Conservation (phyloP, 1,140 invertebrate species). For the Euschistus heros region DNA sequence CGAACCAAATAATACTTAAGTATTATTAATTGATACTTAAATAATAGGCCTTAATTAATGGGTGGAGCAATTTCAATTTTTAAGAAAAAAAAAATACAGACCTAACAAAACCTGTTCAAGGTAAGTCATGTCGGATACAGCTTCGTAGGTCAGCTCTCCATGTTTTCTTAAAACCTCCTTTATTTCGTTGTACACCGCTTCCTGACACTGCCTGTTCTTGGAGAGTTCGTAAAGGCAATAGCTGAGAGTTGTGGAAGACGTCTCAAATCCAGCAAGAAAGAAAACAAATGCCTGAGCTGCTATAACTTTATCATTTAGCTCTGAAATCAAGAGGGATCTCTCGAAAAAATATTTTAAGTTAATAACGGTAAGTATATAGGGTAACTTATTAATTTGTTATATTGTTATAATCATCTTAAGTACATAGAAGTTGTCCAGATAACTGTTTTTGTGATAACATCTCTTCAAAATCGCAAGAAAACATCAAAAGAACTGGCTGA, state of each 20-base stretch:
- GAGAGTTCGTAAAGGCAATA: slow-evolving; percentile 28
- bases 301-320: slow-evolving; percentile 32
- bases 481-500: too few species aligned
- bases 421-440: too few species aligned
- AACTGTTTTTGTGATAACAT: too few species aligned
- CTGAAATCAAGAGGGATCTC: slow-evolving; percentile 26
- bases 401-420: not conserved
- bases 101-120: slow-evolving; percentile 45
- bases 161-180: slow-evolving; percentile 35
- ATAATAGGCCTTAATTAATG: not conserved
- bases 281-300: slow-evolving; percentile 27
- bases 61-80: not conserved
- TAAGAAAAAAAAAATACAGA: slow-evolving; percentile 29
- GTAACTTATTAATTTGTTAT: too few species aligned
- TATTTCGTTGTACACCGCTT: slow-evolving; percentile 46
- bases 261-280: slow-evolving; percentile 26
- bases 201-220: slow-evolving; percentile 37
- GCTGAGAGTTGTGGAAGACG: slow-evolving; percentile 23
- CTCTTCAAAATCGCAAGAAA: too few species aligned
- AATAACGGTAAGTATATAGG: too few species aligned
- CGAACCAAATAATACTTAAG: not conserved
- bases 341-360: too few species aligned
- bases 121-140: slow-evolving; percentile 42
- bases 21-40: not conserved
- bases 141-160: slow-evolving; percentile 41